phyloP scores from a whole-genome alignment of 2,797 vertebrate species.

The Acanthurus lineatus region DNA sequence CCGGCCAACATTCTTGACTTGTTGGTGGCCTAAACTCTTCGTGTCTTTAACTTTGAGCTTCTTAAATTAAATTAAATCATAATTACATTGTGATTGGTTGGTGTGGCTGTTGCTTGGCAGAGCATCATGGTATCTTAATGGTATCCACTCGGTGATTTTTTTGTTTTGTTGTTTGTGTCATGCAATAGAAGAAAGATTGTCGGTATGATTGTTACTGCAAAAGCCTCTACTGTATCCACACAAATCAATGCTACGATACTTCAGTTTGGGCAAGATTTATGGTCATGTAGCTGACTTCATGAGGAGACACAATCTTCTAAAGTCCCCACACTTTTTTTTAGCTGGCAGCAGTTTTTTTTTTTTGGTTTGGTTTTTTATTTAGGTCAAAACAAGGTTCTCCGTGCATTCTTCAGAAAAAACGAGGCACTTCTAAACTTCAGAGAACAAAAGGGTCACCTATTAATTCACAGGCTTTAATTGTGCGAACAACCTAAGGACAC shows the following conservation, averaged over 20 bases:
- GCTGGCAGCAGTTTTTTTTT: background rate
- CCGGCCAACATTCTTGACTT: slow-evolving; percentile 53
- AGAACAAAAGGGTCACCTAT: too few species aligned
- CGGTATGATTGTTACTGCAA: background rate
- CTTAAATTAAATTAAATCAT: slow-evolving; percentile 16
- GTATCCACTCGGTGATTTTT: slow-evolving; percentile 2
- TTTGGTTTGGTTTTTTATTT: background rate
- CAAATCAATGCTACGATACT: background rate
- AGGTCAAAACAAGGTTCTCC: too few species aligned
- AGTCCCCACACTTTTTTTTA: background rate
- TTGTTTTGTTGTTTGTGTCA: slow-evolving; percentile 2
- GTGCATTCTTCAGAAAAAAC: too few species aligned
- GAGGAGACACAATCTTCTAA: background rate
- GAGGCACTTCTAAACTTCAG: too few species aligned
- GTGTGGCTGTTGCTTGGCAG: slow-evolving; percentile 13
- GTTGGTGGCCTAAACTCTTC: slow-evolving; percentile 64
- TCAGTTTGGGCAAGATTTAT: background rate
- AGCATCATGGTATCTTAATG: background rate
- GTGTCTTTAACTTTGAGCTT: slow-evolving; percentile 18
- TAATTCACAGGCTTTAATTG: too few species aligned
- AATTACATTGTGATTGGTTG: slow-evolving; percentile 2
- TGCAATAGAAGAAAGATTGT: background rate
- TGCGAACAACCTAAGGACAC: too few species aligned
- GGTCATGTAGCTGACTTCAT: background rate
- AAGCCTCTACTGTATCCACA: background rate